These are phyloP conservation scores for Tamandua tetradactyla DNA, from an alignment of 2,797 vertebrate genomes.

Conservation along the genomic window DNA sequence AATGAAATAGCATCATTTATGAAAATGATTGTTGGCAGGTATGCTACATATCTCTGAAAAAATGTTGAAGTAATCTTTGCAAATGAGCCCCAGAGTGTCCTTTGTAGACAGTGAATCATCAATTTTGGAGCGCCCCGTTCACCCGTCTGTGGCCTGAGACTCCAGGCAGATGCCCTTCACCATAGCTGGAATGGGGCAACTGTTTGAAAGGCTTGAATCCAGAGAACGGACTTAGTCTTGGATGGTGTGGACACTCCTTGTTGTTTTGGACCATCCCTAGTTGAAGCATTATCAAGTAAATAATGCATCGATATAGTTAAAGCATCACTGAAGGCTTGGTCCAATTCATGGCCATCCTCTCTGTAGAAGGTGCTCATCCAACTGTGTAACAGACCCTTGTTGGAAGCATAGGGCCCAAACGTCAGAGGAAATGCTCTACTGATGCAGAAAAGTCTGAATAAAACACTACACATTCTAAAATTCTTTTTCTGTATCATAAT, in stretches of 20 bases:
- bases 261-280: neutral
- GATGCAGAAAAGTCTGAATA: neutral
- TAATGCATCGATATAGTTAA: neutral
- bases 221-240: neutral
- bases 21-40: neutral
- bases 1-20: neutral
- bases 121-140: neutral
- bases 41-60: neutral
- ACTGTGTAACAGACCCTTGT: no score
- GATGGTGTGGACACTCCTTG: neutral
- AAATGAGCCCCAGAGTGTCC: neutral
- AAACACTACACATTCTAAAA: neutral
- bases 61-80: neutral
- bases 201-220: neutral
- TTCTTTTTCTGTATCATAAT: neutral
- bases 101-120: neutral
- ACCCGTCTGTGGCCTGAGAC: neutral
- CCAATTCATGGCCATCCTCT: neutral
- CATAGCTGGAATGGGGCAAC: no score
- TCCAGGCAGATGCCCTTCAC: neutral
- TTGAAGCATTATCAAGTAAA: neutral
- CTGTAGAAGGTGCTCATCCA: rapidly evolving
- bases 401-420: neutral
- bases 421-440: neutral
- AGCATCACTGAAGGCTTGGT: neutral